Evolutionary conservation across 2,113 vertebrate species (phyloP), one percentile per base, ranked within the genome.

Genomic region (Dicaeum eximium): DNA sequence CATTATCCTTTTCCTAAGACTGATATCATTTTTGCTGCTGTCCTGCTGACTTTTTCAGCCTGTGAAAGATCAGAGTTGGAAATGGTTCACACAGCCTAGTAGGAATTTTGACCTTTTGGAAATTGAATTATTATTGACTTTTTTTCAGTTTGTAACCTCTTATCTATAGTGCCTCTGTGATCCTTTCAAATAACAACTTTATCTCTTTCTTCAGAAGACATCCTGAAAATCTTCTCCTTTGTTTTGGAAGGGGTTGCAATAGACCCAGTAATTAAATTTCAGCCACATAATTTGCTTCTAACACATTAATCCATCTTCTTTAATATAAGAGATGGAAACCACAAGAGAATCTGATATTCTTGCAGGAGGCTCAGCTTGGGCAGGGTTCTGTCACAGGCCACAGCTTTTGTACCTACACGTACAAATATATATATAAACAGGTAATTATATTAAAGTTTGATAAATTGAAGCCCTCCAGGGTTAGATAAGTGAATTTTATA

Each of bases 401-500:
- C 64, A 91, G 50, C 24, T 95, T 96, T 80, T 96, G 61, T 75
- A 75, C 33, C 40, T 87, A 70, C 47, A 53, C 61, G 77, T 48
- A 35, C 33, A 57, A 75, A 84, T 57, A 66, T 53, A 78, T 54
- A 88, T 47, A 95, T 77, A 95, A 95, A 91, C 90, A 95, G 80
- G 87, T 78, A 69, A 93, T 93, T 93, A 94, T 90, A 67, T 94
- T 67, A 38, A 92, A 86, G 60, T 74, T 90, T 93, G 90, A 95
- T 92, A 90, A 92, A 88, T 81, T 62, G 57, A 83, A 93, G 40
- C 86, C 93, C 94, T 96, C 67, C 65, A 86, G 94, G 92, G 35
- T 86, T 92, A 95, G 85, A 93, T 94, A 95, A 90, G 88, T n/a
- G 23, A 95, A 88, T n/a, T 92, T 91, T 47, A 88, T 92, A 80